Percentiles rank a stretch among this genome's conserved stretches.
Conservation (phyloP, 2,888 invertebrate genomes). For the Ceraclea dissimilis region DNA sequence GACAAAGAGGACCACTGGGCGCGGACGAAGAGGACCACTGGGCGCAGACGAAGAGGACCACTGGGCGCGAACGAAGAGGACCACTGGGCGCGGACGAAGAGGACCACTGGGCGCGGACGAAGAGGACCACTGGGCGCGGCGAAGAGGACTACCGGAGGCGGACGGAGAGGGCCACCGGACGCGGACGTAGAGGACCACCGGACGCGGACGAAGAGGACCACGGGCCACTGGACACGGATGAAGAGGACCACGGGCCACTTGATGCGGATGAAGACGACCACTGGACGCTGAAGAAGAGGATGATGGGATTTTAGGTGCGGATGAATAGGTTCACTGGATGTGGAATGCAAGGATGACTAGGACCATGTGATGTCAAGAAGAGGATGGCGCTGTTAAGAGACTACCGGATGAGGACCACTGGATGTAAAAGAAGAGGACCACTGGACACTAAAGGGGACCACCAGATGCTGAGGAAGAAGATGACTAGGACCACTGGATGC, state of each 20-base stretch:
- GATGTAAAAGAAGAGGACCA: too few species aligned
- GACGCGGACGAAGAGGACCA: neutral
- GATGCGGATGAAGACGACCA: neutral
- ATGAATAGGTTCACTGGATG: neutral
- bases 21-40: neutral
- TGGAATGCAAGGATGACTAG: neutral
- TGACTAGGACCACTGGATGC: slow-evolving; percentile 1
- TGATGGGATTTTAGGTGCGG: neutral
- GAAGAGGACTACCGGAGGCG: neutral
- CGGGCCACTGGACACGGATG: neutral
- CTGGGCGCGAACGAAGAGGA: neutral
- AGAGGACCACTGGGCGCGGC: neutral
- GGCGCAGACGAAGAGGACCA: neutral
- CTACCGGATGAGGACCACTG: neutral
- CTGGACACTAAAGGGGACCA: too few species aligned
- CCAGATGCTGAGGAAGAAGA: too few species aligned
- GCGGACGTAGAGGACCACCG: neutral
- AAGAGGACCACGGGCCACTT: too few species aligned
- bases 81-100: neutral
- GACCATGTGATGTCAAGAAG: neutral
- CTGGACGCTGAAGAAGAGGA: too few species aligned
- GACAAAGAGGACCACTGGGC: neutral
- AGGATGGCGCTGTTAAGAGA: neutral
- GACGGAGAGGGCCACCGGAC: neutral
- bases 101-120: neutral